A percentile compares a stretch with the other conserved stretches of the same genome.
Evolutionary conservation across 2,888 invertebrate genomes (phyloP).

Genomic region (Dinocampus coccinellae): DNA sequence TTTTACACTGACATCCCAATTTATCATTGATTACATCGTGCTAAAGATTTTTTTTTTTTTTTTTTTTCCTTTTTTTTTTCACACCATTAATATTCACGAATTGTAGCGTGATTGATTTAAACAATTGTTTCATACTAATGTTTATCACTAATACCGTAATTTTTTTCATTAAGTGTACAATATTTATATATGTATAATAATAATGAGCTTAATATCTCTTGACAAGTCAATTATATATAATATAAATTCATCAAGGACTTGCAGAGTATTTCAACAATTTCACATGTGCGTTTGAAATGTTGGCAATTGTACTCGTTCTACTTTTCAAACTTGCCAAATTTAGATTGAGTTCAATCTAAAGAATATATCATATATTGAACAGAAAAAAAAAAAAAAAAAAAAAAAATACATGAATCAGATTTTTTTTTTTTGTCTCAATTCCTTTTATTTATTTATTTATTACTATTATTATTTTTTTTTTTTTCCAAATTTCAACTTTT

Average conservation of each 20-base stretch:
- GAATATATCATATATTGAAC: not conserved
- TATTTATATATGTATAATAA: too few relatives aligned
- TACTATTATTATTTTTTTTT: not conserved
- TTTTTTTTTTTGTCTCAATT: too few relatives aligned
- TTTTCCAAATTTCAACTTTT: too few relatives aligned
- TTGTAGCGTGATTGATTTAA: not conserved
- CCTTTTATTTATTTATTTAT: not conserved
- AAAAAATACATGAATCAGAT: not conserved
- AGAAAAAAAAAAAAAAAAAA: not conserved
- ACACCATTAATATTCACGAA: not conserved
- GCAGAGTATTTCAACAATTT: not conserved
- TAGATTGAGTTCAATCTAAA: not conserved
- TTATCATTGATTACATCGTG: not conserved
- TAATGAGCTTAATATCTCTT: too few relatives aligned
- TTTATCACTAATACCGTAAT: too few relatives aligned
- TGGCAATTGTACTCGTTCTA: not conserved
- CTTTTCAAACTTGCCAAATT: constrained; percentile 10
- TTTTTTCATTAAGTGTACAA: too few relatives aligned
- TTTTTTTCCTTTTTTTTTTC: too few relatives aligned
- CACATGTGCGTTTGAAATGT: not conserved
- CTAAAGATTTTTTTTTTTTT: not conserved
- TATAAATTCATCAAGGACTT: not conserved
- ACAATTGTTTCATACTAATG: too few relatives aligned
- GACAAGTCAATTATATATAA: too few relatives aligned
- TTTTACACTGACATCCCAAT: not conserved